Evolutionary conservation across 2,113 vertebrate genomes (phyloP).

Genomic region (Corythoichthys haematopterus): DNA sequence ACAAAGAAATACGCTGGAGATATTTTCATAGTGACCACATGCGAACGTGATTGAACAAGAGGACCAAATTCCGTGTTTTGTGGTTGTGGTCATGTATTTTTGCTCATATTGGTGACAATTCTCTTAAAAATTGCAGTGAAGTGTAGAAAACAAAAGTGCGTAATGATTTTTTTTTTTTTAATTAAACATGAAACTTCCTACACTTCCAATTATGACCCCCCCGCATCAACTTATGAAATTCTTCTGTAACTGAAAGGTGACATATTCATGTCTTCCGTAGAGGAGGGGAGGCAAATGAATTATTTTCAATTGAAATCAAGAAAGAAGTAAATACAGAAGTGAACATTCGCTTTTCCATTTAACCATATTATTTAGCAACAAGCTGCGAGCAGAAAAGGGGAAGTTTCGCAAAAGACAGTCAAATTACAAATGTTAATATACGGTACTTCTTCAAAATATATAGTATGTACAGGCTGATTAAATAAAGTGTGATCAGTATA

Average conservation of each 20-base stretch:
- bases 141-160: conserved; percentile 25
- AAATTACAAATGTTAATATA: conserved; percentile 33
- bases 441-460: conserved; percentile 39
- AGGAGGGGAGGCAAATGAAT: conserved; percentile 2
- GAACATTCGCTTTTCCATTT: conserved; percentile 11
- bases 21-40: background rate
- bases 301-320: conserved; percentile 25
- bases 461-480: conserved; percentile 73
- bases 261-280: conserved; percentile 53
- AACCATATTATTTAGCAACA: conserved; percentile 14
- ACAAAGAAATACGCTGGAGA: conserved; percentile 38
- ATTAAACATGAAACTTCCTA: conserved; percentile 11
- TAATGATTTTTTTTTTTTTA: conserved; percentile 8
- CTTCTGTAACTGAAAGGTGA: conserved; percentile 26
- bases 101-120: background rate
- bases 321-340: conserved; percentile 38
- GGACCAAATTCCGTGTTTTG: background rate
- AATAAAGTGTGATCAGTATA: conserved; percentile 73
- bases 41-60: background rate
- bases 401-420: conserved; percentile 14
- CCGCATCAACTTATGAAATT: background rate
- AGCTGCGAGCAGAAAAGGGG: background rate
- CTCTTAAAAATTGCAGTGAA: conserved; percentile 7
- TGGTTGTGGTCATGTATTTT: background rate
- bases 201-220: background rate